These are phyloP conservation scores for Phymatocera aterrima DNA, from an alignment of 2,888 invertebrate genomes.

Conservation along the genomic window DNA sequence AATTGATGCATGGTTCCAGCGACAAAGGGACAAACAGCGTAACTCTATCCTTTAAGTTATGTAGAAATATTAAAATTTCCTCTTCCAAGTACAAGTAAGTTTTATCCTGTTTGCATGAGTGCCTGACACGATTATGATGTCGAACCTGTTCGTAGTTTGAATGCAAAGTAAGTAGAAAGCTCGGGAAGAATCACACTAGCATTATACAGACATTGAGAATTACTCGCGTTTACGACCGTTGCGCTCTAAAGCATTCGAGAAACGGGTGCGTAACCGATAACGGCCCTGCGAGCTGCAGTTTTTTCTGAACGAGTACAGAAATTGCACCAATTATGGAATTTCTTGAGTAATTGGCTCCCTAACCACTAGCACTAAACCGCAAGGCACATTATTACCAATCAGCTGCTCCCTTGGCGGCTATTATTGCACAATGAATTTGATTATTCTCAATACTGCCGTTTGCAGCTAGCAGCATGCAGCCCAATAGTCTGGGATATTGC, in stretches of 20 bases:
- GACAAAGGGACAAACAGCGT: not conserved
- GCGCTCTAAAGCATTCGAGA: not conserved
- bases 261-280: too few relatives aligned
- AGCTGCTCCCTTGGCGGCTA: constrained; percentile 11
- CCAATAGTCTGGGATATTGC: not conserved
- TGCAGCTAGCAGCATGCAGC: not conserved
- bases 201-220: too few relatives aligned
- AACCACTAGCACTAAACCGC: constrained; percentile 9
- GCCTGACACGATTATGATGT: not conserved
- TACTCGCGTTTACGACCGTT: too few relatives aligned
- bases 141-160: not conserved
- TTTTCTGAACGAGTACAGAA: not conserved
- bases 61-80: not conserved
- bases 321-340: constrained; percentile 24
- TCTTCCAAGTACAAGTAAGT: too few relatives aligned
- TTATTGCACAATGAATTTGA: constrained; percentile 29
- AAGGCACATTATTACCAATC: constrained; percentile 9
- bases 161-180: not conserved
- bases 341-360: constrained; percentile 18
- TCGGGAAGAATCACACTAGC: not conserved
- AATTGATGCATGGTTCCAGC: not conserved
- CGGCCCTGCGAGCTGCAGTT: not conserved
- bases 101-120: not conserved
- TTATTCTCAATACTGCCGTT: not conserved
- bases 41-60: not conserved